A percentile compares a stretch with the other conserved stretches of the same genome.
Conservation (phyloP, 1,140 invertebrate species). For the Zeugodacus cucurbitae region DNA sequence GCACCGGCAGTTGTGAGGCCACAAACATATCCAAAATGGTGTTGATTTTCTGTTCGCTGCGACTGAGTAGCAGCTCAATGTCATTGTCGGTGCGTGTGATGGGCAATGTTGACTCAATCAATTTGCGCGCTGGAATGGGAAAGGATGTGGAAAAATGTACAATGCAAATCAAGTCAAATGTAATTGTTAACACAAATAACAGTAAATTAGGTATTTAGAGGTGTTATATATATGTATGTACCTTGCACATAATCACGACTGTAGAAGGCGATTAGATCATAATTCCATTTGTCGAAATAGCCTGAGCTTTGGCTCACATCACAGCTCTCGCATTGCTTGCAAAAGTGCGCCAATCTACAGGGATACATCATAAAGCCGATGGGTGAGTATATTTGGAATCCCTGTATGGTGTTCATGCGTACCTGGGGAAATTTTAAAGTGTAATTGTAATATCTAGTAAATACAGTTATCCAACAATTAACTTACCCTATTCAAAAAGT, state of each 20-base stretch:
- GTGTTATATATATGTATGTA: constrained; percentile 58
- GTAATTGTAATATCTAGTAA: not conserved
- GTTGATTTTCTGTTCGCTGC: constrained; percentile 48
- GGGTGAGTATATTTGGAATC: constrained; percentile 83
- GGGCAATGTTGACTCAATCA: constrained; percentile 70
- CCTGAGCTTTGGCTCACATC: constrained; percentile 83
- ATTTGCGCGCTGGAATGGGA: constrained; percentile 71
- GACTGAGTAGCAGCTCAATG: constrained; percentile 68
- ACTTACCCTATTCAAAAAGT: constrained; percentile 85
- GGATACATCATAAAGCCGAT: constrained; percentile 83
- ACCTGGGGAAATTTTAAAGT: constrained; percentile 68
- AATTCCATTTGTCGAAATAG: constrained; percentile 80
- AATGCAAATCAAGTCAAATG: not conserved
- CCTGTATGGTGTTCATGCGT: constrained; percentile 85
- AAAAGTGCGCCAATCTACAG: constrained; percentile 69
- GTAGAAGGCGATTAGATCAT: constrained; percentile 83
- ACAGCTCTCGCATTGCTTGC: constrained; percentile 70
- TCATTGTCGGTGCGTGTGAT: constrained; percentile 73
- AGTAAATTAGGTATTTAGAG: too few species aligned
- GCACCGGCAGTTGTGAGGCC: constrained; percentile 57
- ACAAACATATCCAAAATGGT: constrained; percentile 65
- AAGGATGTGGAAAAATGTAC: not conserved
- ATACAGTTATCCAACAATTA: not conserved
- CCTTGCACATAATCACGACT: constrained; percentile 81
- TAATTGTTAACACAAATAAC: too few species aligned